Evolutionary conservation across 2,113 vertebrate species (phyloP), one percentile per base, ranked within the genome.

Genomic region (Lophius piscatorius): DNA sequence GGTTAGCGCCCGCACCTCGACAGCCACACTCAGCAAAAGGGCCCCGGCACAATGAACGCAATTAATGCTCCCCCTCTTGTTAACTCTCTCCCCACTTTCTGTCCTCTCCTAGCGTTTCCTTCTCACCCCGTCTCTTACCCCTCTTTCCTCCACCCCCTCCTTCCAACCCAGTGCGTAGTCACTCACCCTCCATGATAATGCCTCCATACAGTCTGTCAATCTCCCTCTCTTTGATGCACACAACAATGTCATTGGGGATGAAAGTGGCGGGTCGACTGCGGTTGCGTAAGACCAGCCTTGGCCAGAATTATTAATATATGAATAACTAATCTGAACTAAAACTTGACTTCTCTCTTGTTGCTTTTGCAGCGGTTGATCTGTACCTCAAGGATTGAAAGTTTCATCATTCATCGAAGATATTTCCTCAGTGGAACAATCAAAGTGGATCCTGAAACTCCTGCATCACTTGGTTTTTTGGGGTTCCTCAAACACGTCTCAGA

Each of bases 51-150:
- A 87, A 88, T 87, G 75, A 74, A 52, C 66, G 81, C 86, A 88
- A 87, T 90, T 87, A 88, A 85, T 76, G 81, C 84, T 84, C 81
- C 88, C 84, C 78, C 81, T 84, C 87, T 89, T 73, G 83, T 87
- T 89, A 87, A 87, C 83, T 87, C 83, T 44, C 87, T 87, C 85
- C 82, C 77, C 83, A 84, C 85, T 87, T 86, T 86, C 81, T 81
- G 78, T 85, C 81, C 83, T 74, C 73, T 68, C 60, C 64, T 50
- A 50, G 71, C 80, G 64, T 38, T 70, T 70, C 75, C 67, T 58
- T 50, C 70, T 63, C 66, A 29, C 63, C 65, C 60, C 49, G 21
- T 54, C 66, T 70, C 72, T 60, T 49, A 20, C 26, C 50, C n/a
- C 49, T 46, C 11, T 21, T 45, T 16, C 63, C 29, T 28, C 14